These are phyloP conservation scores for Delichon dasypus DNA, from an alignment of 2,797 vertebrate genomes.

Conservation along the genomic window DNA sequence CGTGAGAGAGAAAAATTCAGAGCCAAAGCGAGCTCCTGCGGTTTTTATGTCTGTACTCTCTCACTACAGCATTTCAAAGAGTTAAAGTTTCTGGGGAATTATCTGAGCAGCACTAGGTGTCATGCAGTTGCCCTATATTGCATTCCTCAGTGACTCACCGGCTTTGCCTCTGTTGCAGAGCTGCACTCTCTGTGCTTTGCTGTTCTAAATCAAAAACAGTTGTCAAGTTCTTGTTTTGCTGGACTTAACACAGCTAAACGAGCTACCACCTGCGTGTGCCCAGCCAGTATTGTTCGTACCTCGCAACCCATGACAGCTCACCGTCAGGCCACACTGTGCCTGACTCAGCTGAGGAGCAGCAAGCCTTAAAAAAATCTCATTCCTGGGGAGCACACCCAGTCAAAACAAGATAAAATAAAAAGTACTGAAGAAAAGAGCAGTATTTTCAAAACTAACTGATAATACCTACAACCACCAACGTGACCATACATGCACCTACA, in stretches of 20 bases:
- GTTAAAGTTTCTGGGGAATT: constrained; percentile 11
- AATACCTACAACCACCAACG: background rate
- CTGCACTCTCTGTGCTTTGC: background rate
- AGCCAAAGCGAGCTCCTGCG: background rate
- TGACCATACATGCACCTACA: background rate
- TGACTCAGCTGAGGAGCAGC: background rate
- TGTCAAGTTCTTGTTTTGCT: background rate
- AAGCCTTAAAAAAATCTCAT: constrained; percentile 17
- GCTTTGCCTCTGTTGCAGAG: background rate
- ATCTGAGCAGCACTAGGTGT: background rate
- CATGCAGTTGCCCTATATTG: background rate
- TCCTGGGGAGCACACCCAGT: background rate
- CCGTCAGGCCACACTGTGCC: background rate
- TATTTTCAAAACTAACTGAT: background rate
- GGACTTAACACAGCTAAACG: background rate
- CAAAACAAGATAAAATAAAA: background rate
- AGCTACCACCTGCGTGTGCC: background rate
- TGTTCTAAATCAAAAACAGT: background rate
- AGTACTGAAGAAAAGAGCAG: background rate
- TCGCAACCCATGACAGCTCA: constrained; percentile 47
- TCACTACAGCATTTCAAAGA: background rate
- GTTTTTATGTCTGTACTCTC: background rate
- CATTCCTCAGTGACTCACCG: constrained; percentile 11
- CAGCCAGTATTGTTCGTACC: background rate
- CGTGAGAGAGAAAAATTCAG: background rate